Evolutionary conservation across 2,888 invertebrate genomes (phyloP), one percentile per base, ranked within the genome.

Genomic region (Meiosimyza platycephala): DNA sequence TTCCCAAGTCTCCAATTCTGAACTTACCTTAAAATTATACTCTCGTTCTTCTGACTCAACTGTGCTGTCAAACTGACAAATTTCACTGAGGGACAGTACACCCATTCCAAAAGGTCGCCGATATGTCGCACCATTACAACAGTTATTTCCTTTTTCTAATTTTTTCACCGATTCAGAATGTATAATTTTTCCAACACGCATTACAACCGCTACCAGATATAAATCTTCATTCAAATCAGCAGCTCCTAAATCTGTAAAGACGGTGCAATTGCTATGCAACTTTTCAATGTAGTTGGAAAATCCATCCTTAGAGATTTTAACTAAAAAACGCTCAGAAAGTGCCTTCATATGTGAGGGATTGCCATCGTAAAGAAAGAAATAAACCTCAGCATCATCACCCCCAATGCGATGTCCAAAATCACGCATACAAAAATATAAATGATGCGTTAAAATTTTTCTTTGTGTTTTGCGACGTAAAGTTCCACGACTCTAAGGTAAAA

Each of bases 261-360:
- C 91, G 28, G 95, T 95, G 85, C 95, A 95, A 85, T 95, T 95
- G 81, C 94, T 94, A 85, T 95, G 93, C 79, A 95, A 87, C 83
- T 95, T 93, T 82, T 96, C 95, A 76, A 95, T 92, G 85, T 96
- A 95, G 86, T 94, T 94, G 16, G 95, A 94, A 88, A 95, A 95
- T 15, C 96, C 96, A 82, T 96, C 95, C 86, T 95, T 94, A 77
- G 94, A 94, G 86, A 96, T 94, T 85, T 92, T 91, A 80, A 97
- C 95, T 83, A 96, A 90, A 88, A 96, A 97, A 76, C 96, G 89
- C 87, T 97, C 97, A 72, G 96, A 95, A 75, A 97, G 89, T 77
- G 94, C 95, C 80, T 92, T 93, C 80, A 90, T 91, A 81, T 92
- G 91, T 79, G 91, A 90, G 22, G 92, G 92, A 77, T 80, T 82